These are phyloP conservation scores for Nephrocerus scutellatus DNA, from an alignment of 2,888 invertebrate species.

Conservation along the genomic window DNA sequence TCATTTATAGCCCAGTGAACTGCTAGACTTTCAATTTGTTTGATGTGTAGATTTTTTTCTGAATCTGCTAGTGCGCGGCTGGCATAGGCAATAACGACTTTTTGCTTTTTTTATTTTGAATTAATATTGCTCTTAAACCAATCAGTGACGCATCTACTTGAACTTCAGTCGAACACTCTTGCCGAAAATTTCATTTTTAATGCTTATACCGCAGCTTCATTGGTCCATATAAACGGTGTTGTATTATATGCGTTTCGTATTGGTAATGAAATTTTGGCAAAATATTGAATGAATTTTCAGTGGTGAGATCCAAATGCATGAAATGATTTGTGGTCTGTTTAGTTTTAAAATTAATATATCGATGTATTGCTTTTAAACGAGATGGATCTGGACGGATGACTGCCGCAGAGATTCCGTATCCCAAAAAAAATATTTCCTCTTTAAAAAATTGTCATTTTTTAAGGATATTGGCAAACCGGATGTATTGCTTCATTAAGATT, in stretches of 20 bases:
- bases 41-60: constrained; percentile 8
- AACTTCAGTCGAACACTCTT: no score
- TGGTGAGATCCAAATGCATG: constrained; percentile 1
- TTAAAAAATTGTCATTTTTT: constrained; percentile 7
- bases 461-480: not conserved
- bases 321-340: constrained; percentile 2
- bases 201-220: no score
- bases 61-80: constrained; percentile 5
- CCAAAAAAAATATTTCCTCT: constrained; percentile 8
- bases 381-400: constrained; percentile 3
- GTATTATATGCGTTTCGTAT: no score
- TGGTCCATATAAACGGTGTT: no score
- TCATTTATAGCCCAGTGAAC: constrained; percentile 6
- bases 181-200: no score
- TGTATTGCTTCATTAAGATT: no score
- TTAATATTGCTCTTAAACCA: not conserved
- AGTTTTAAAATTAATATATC: constrained; percentile 4
- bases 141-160: not conserved
- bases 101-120: constrained; percentile 1
- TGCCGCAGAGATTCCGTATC: constrained; percentile 5
- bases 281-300: constrained; percentile 1
- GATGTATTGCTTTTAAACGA: constrained; percentile 1
- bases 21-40: constrained; percentile 6
- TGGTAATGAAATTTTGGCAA: no score
- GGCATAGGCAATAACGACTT: constrained; percentile 3